phyloP scores from a whole-genome alignment of 2,113 vertebrate species.

The Anolis carolinensis region DNA sequence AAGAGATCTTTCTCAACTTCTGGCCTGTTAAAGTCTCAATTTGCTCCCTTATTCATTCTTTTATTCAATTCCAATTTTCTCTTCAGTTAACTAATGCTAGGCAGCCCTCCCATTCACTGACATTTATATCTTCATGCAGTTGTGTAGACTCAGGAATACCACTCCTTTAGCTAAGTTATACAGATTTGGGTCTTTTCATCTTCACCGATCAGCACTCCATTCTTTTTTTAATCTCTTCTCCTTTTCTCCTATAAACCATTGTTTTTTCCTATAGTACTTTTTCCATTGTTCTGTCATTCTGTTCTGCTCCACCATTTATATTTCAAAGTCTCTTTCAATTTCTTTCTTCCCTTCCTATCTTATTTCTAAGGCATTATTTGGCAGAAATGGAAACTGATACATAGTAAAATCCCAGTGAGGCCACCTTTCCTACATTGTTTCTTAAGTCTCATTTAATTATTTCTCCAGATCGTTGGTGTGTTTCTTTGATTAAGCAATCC shows the following conservation, averaged over 20 bases:
- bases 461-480: slow-evolving; percentile 21
- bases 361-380: slow-evolving; percentile 19
- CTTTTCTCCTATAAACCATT: neutral
- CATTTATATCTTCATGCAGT: slow-evolving; percentile 13
- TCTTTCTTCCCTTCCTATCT: neutral
- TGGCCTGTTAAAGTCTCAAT: too few species aligned
- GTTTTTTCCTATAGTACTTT: neutral
- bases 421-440: slow-evolving; percentile 30
- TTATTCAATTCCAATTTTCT: neutral
- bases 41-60: neutral
- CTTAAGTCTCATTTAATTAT: neutral
- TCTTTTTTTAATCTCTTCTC: neutral
- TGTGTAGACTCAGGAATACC: neutral
- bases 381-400: slow-evolving; percentile 32
- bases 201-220: neutral
- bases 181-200: slow-evolving; percentile 6
- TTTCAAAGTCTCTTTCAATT: neutral
- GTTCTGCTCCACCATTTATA: neutral
- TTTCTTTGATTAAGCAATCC: neutral
- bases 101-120: neutral
- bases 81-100: neutral
- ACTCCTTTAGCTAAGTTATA: slow-evolving; percentile 7
- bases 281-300: neutral
- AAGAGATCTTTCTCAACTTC: neutral
- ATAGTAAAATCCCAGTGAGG: slow-evolving; percentile 1